Conservation (phyloP, 2,113 vertebrate species). For the Glaucidium brasilianum region DNA sequence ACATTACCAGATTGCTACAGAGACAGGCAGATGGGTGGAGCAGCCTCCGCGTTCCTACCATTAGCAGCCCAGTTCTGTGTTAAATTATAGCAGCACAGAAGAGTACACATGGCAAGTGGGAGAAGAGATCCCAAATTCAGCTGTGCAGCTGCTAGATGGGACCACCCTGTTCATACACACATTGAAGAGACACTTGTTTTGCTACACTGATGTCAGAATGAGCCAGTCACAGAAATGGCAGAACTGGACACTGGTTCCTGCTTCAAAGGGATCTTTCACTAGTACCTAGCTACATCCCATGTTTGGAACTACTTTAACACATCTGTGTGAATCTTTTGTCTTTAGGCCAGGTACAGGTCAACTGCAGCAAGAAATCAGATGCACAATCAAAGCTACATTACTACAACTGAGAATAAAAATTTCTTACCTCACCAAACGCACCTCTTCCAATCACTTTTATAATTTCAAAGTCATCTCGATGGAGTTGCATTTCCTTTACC, state of each 20-base stretch:
- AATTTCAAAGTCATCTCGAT: constrained; percentile 84
- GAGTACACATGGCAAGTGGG: constrained; percentile 33
- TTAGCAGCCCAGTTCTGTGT: not conserved
- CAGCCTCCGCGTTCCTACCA: not conserved
- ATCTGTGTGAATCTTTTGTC: not conserved
- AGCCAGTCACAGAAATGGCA: not conserved
- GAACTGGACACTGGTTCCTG: not conserved
- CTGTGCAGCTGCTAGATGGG: constrained; percentile 25
- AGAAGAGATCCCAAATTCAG: constrained; percentile 26
- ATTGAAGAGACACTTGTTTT: not conserved
- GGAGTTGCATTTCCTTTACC: constrained; percentile 84
- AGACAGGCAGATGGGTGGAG: constrained; percentile 63
- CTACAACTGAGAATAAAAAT: not conserved
- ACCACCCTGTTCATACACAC: not conserved
- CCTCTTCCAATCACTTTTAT: constrained; percentile 86
- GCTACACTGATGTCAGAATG: not conserved
- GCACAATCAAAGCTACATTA: not conserved
- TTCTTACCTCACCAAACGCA: constrained; percentile 83
- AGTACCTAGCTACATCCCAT: not conserved
- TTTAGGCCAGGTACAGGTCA: not conserved
- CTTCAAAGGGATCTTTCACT: not conserved
- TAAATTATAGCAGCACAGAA: constrained; percentile 10
- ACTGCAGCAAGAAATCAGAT: not conserved
- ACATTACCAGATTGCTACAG: constrained; percentile 58
- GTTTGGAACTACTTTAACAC: not conserved